Percentiles rank a stretch among this genome's conserved stretches.
phyloP scores from a whole-genome alignment of 2,888 invertebrate species.

The Protophormia terraenovae region DNA sequence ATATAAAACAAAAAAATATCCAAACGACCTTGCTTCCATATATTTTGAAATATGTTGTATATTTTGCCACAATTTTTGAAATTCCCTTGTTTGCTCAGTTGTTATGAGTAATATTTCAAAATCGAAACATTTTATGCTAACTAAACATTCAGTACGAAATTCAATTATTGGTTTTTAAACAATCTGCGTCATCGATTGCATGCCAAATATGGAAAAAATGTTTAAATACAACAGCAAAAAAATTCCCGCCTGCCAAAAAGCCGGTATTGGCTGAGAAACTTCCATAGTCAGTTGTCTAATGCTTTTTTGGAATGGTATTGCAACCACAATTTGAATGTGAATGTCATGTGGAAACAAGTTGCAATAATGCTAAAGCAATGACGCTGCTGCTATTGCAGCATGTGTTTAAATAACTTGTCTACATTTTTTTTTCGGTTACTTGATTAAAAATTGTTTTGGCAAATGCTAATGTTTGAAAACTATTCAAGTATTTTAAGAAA shows the following conservation, averaged over 20 bases:
- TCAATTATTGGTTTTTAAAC: constrained; percentile 23
- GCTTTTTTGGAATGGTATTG: constrained; percentile 43
- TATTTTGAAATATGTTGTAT: neutral
- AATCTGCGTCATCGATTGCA: constrained; percentile 53
- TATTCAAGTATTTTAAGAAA: neutral
- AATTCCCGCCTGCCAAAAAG: constrained; percentile 41
- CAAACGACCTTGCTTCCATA: constrained; percentile 37
- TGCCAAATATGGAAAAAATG: constrained; percentile 36
- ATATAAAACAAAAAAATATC: neutral
- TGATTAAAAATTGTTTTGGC: constrained; percentile 35
- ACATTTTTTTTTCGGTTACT: constrained; percentile 13
- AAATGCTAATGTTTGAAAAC: constrained; percentile 28
- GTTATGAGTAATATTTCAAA: constrained; percentile 27
- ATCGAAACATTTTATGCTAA: constrained; percentile 11
- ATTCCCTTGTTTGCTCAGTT: constrained; percentile 20
- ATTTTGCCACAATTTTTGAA: constrained; percentile 28
- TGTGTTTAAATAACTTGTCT: constrained; percentile 13
- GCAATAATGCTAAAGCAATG: constrained; percentile 34
- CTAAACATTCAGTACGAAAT: neutral
- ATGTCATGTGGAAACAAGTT: constrained; percentile 67
- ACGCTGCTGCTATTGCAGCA: constrained; percentile 40
- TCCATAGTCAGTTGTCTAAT: constrained; percentile 22
- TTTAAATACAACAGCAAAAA: constrained; percentile 18
- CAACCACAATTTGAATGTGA: constrained; percentile 65
- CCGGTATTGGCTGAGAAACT: constrained; percentile 49